A percentile compares a stretch with the other conserved stretches of the same genome.
Evolutionary conservation across 37 sponge, comb jelly and placozoan genomes (phyloP).

Genomic region (Agelas oroides): DNA sequence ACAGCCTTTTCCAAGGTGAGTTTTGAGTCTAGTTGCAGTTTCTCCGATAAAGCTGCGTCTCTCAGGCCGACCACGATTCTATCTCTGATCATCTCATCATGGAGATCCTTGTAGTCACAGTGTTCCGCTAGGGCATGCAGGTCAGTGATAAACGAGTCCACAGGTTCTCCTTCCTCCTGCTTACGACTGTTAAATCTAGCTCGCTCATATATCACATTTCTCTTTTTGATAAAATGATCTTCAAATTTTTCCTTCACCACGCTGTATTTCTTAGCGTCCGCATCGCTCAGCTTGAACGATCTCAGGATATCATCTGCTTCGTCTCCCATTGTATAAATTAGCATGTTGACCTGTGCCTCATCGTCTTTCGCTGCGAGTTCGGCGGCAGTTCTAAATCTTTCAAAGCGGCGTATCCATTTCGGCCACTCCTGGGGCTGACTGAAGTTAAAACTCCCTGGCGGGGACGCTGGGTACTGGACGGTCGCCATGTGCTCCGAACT

Average conservation of each 20-base stretch:
- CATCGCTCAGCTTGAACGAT: too few species aligned
- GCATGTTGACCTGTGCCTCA: conserved; percentile 31
- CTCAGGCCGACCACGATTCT: too few species aligned
- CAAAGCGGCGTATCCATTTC: too few species aligned
- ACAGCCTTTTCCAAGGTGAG: too few species aligned
- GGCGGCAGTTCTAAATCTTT: conserved; percentile 12
- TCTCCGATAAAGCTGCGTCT: too few species aligned
- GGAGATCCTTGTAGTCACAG: too few species aligned
- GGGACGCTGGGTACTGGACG: background rate
- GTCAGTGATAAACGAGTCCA: conserved; percentile 27
- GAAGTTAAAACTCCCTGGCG: conserved; percentile 21
- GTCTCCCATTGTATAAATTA: conserved; percentile 49
- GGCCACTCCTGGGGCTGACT: conserved; percentile 34
- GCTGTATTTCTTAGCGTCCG: conserved; percentile 10
- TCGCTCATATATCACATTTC: conserved; percentile 27
- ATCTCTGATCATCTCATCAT: too few species aligned
- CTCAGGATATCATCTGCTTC: conserved; percentile 33
- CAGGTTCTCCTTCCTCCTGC: conserved; percentile 50
- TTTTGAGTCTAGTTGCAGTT: too few species aligned
- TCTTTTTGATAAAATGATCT: conserved; percentile 8
- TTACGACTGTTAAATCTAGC: conserved; percentile 37
- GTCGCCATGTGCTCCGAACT: conserved; percentile 10
- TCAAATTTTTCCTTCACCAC: conserved; percentile 16
- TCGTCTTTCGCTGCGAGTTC: conserved; percentile 20
- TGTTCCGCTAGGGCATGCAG: too few species aligned